These are phyloP conservation scores for Melanotaenia trifasciata DNA, from an alignment of 2,797 vertebrate species.

Conservation along the genomic window DNA sequence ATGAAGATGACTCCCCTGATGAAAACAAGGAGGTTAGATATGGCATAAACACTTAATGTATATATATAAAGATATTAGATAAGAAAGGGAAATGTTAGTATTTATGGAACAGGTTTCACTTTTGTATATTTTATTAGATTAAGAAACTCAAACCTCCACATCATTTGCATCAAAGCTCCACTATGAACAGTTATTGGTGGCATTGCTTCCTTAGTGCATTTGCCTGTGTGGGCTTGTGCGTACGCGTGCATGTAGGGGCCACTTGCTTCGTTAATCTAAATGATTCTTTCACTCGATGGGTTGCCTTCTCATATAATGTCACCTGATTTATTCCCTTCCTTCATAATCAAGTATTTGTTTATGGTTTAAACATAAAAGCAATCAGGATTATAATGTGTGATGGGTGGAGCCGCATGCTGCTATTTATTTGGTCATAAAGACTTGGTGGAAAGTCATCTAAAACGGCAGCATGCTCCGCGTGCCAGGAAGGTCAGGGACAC, in stretches of 20 bases:
- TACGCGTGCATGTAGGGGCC: constrained; percentile 20
- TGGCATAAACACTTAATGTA: constrained; percentile 48
- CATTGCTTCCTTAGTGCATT: constrained; percentile 30
- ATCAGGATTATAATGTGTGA: constrained; percentile 84
- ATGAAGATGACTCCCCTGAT: constrained; percentile 42
- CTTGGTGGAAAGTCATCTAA: constrained; percentile 78
- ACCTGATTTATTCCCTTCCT: constrained; percentile 82
- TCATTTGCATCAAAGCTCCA: constrained; percentile 32
- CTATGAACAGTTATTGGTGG: constrained; percentile 20
- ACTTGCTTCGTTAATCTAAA: constrained; percentile 80
- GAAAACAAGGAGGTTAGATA: constrained; percentile 51
- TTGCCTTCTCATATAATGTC: constrained; percentile 65
- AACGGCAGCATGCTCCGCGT: constrained; percentile 56
- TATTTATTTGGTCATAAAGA: constrained; percentile 86
- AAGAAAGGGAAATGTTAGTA: constrained; percentile 30
- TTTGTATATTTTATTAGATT: constrained; percentile 36
- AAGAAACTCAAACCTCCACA: constrained; percentile 36
- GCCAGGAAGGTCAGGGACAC: constrained; percentile 81
- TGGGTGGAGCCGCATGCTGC: constrained; percentile 79
- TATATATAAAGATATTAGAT: constrained; percentile 38
- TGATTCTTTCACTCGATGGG: constrained; percentile 69
- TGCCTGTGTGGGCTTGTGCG: constrained; percentile 21
- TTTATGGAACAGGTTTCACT: constrained; percentile 35
- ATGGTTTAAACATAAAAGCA: constrained; percentile 85
- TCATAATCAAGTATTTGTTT: constrained; percentile 87